Conservation (phyloP, 2,888 invertebrate genomes). For the Scaeva pyrastri region DNA sequence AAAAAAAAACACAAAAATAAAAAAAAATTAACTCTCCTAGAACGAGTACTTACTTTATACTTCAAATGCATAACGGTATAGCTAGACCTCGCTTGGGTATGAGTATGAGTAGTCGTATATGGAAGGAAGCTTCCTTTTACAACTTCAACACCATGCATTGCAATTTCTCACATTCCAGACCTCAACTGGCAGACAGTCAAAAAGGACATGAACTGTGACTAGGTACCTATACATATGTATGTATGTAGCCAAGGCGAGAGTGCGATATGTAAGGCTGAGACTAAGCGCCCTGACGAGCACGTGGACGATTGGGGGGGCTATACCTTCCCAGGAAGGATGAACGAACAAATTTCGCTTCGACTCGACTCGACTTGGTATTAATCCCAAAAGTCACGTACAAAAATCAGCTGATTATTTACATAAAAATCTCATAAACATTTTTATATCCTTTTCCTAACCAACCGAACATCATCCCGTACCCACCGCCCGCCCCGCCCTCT, state of each 20-base stretch:
- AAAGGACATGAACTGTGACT: slow-evolving; percentile 45
- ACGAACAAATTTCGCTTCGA: slow-evolving; percentile 7
- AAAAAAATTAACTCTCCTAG: slow-evolving; percentile 29
- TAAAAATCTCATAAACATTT: slow-evolving; percentile 73
- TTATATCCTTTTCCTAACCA: slow-evolving; percentile 50
- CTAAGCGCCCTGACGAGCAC: no score
- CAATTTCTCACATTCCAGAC: slow-evolving; percentile 59
- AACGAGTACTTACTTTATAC: background rate
- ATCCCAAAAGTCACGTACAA: slow-evolving; percentile 69
- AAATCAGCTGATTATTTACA: slow-evolving; percentile 75
- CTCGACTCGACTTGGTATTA: slow-evolving; percentile 37
- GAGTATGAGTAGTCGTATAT: background rate
- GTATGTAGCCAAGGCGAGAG: background rate
- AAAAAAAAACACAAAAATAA: background rate
- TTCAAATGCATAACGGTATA: slow-evolving; percentile 28
- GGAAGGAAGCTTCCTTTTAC: slow-evolving; percentile 33
- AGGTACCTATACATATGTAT: background rate
- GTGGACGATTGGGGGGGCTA: background rate
- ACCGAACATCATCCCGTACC: no score
- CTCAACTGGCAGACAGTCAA: slow-evolving; percentile 50
- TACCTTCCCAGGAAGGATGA: background rate
- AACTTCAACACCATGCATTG: slow-evolving; percentile 52
- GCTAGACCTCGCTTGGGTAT: background rate
- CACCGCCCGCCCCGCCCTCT: no score
- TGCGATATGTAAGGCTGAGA: background rate